These are phyloP conservation scores for Chironomus tepperi DNA, from an alignment of 1,140 invertebrate genomes.

Conservation along the genomic window DNA sequence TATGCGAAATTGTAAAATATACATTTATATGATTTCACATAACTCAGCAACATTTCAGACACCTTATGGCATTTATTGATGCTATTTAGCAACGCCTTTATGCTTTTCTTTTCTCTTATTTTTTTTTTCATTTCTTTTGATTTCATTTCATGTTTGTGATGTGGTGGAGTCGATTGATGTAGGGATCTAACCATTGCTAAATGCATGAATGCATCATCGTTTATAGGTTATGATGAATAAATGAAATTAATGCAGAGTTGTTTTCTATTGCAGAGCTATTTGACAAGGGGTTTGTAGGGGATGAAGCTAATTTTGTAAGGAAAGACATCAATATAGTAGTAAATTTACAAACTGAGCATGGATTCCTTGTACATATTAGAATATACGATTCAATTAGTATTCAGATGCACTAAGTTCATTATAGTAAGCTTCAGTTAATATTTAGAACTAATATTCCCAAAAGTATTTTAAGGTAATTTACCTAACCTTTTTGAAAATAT, in stretches of 20 bases:
- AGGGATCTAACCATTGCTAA: neutral
- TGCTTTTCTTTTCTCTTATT: neutral
- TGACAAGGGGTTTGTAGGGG: too few species aligned
- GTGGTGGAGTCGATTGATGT: neutral
- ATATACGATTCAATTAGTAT: too few species aligned
- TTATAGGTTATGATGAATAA: neutral
- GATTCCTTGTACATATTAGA: too few species aligned
- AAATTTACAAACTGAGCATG: too few species aligned
- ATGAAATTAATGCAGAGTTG: neutral
- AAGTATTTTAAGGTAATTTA: too few species aligned
- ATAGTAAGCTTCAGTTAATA: too few species aligned
- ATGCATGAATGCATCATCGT: neutral
- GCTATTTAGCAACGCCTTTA: neutral
- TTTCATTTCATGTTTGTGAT: neutral
- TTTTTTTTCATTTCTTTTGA: neutral
- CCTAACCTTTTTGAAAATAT: too few species aligned
- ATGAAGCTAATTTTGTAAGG: too few species aligned
- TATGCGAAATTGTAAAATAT: constrained; percentile 3
- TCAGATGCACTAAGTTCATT: too few species aligned
- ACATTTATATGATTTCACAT: neutral
- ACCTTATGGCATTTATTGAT: constrained; percentile 18
- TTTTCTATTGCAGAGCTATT: too few species aligned
- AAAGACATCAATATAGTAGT: too few species aligned
- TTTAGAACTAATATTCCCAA: too few species aligned
- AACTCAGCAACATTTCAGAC: constrained; percentile 13